A percentile compares a stretch with the other conserved stretches of the same genome.
phyloP scores from a whole-genome alignment of 2,888 invertebrate species.

The Odontothrips loti region DNA sequence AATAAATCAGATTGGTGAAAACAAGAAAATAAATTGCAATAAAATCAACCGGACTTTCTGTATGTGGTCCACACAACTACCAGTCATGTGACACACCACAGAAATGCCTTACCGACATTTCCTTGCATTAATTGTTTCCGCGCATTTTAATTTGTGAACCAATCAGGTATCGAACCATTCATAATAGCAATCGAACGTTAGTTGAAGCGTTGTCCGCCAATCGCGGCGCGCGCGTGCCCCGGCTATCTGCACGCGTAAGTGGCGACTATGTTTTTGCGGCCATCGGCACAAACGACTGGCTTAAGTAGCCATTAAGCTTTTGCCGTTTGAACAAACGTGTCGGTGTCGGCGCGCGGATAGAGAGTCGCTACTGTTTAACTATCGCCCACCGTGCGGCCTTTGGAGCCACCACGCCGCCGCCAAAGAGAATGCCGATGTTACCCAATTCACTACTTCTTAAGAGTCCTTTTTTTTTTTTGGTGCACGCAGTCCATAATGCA shows the following conservation, averaged over 20 bases:
- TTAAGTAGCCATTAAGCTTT: constrained; percentile 20
- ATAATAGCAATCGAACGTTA: too few species aligned
- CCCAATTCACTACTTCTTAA: not conserved
- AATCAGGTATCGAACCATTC: too few species aligned
- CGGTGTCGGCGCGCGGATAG: not conserved
- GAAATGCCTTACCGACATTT: too few species aligned
- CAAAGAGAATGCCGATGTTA: not conserved
- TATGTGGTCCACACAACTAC: too few species aligned
- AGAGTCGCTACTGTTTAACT: constrained; percentile 12
- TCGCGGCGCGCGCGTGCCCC: not conserved
- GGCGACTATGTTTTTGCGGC: not conserved
- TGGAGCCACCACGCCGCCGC: not conserved
- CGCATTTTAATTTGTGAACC: too few species aligned
- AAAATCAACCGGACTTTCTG: too few species aligned
- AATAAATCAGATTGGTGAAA: not conserved
- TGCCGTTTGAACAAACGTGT: constrained; percentile 3
- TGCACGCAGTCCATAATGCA: not conserved
- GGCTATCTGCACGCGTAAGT: not conserved
- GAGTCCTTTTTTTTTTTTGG: too few species aligned
- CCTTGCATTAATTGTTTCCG: too few species aligned
- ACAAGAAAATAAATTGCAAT: not conserved
- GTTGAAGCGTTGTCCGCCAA: too few species aligned
- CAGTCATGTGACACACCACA: too few species aligned
- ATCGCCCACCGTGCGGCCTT: not conserved
- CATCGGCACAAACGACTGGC: not conserved